Base-by-base conservation (phyloP, 2,113 vertebrate genomes). In the Eubucco bourcierii region DNA sequence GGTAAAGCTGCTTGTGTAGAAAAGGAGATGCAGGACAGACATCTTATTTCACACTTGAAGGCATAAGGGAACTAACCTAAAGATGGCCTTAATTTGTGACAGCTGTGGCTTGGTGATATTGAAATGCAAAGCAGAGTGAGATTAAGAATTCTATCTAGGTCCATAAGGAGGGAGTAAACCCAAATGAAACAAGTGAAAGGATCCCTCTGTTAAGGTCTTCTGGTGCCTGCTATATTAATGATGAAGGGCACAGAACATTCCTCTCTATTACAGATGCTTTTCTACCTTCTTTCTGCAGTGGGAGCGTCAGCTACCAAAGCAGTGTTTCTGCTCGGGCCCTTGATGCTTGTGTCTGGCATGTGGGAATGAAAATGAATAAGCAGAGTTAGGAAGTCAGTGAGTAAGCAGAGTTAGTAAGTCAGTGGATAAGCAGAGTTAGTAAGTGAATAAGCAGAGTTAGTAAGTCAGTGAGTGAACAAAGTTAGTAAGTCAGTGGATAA, bases 131-230 rank as follows among this genome's bases (percentile, higher is more conserved):
- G 41, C 39, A 59, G 16, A 31, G 15, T 53, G 60, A 77, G 21
- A 59, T 84, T 72, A 87, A 75, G 15, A 4, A 27, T 61, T 82
- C 29, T 39, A 1, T 65, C 83, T 23, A 16, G 18, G 14, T 58
- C 3, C 16, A 12, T 66, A 66, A 70, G 2, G 1, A 4, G 3
- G 4, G 12, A 58, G 33, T 31, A 29, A 78, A 47, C 15, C 5
- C 6, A 56, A 29, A 58, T 4, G 27, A 47, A 88, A 25, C 14
- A 71, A 80, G 23, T n/a, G 3, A 52, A 12, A 66, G 46, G 19
- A 1, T 0, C 24, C n/a, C 15, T 39, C 24, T 39, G 7, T 37
- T 56, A 24, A 3, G 10, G 65, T 65, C 11, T 73, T 3, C 39
- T 47, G 53, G 7, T 79, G 9, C 27, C 41, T 68, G 15, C 2